Conservation (phyloP, 2,797 vertebrate species). For the Microtus agrestis region DNA sequence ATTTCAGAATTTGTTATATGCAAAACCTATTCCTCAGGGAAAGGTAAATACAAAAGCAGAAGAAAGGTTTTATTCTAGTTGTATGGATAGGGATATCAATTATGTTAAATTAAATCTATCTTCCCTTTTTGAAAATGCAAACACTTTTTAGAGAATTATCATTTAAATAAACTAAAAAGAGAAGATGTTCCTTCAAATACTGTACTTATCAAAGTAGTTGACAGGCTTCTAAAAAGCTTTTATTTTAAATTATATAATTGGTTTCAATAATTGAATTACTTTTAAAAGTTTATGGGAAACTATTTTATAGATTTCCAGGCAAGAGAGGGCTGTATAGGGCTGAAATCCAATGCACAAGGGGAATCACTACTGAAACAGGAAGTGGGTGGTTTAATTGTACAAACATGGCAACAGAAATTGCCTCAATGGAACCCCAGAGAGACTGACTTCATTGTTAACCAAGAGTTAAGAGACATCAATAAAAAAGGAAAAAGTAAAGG, state of each 20-base stretch:
- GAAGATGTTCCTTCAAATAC: slow-evolving; percentile 45
- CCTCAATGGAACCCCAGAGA: neutral
- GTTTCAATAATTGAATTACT: slow-evolving; percentile 73
- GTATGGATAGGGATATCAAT: neutral
- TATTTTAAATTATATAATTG: slow-evolving; percentile 73
- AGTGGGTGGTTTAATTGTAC: neutral
- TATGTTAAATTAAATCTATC: slow-evolving; percentile 16
- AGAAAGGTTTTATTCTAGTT: slow-evolving; percentile 38
- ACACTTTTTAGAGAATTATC: slow-evolving; percentile 56
- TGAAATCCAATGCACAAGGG: slow-evolving; percentile 60
- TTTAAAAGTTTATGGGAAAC: slow-evolving; percentile 68
- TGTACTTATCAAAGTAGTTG: slow-evolving; percentile 51
- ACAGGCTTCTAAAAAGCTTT: slow-evolving; percentile 66
- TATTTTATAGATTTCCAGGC: slow-evolving; percentile 64
- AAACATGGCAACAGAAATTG: neutral
- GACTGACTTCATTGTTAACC: neutral
- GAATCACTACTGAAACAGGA: neutral
- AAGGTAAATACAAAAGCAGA: slow-evolving; percentile 56
- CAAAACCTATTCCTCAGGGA: slow-evolving; percentile 2
- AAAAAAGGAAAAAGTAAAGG: neutral
- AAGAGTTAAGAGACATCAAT: neutral
- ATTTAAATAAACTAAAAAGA: slow-evolving; percentile 42
- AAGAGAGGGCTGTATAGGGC: neutral
- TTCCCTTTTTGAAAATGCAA: slow-evolving; percentile 45
- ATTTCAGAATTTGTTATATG: slow-evolving; percentile 42